These are phyloP conservation scores for Lontra canadensis DNA, from an alignment of 2,113 vertebrate genomes.

Conservation along the genomic window DNA sequence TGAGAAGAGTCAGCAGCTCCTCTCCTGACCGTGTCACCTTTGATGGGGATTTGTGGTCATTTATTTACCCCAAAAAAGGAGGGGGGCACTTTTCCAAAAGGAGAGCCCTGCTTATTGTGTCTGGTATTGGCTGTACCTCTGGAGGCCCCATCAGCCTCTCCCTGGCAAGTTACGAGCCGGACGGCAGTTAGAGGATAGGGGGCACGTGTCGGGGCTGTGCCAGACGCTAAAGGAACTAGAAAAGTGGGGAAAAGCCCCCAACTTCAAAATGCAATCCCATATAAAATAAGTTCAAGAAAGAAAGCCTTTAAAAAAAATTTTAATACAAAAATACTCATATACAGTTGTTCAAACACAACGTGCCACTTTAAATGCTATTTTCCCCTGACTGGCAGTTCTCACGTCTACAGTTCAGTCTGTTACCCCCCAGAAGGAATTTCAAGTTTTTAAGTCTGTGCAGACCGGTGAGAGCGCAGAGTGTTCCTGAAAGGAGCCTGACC, in stretches of 20 bases:
- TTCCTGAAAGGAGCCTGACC: constrained; percentile 34
- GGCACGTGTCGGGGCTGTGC: background rate
- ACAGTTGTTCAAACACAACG: constrained; percentile 69
- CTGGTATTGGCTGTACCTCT: accelerated
- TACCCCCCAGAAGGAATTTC: constrained; percentile 26
- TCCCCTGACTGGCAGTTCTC: constrained; percentile 20
- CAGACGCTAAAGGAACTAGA: background rate
- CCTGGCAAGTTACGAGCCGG: accelerated
- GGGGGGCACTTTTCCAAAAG: background rate
- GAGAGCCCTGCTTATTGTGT: accelerated
- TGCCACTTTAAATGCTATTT: constrained; percentile 63
- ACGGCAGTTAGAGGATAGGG: accelerated
- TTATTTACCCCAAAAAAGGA: background rate
- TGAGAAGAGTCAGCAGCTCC: accelerated
- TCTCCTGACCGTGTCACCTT: background rate
- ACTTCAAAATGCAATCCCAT: background rate
- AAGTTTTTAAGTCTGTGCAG: constrained; percentile 57
- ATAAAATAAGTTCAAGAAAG: constrained; percentile 9
- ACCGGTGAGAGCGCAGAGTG: constrained; percentile 14
- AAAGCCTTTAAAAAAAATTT: constrained; percentile 68
- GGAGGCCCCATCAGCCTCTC: accelerated
- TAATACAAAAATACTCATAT: constrained; percentile 80
- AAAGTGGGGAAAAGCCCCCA: background rate
- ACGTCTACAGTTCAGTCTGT: constrained; percentile 38
- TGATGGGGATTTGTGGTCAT: background rate